phyloP scores from a whole-genome alignment of 2,797 vertebrate genomes.

The Sebastes itinus region DNA sequence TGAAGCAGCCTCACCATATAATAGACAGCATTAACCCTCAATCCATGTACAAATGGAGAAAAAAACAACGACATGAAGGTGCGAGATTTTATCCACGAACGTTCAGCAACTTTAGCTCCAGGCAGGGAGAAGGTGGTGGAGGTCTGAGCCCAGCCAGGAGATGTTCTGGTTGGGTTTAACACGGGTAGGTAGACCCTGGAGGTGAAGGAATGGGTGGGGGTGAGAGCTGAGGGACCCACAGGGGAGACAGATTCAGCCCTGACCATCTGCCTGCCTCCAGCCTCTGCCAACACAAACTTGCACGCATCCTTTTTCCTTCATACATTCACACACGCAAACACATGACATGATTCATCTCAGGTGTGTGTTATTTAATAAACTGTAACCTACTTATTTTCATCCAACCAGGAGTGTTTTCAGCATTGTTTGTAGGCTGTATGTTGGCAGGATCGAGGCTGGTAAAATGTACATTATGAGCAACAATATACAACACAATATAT shows the following conservation, averaged over 20 bases:
- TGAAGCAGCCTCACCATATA: background rate
- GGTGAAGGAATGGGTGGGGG: background rate
- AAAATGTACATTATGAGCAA: too few species aligned
- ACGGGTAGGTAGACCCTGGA: constrained; percentile 1
- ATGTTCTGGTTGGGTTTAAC: constrained; percentile 25
- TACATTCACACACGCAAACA: background rate
- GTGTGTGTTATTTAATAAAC: background rate
- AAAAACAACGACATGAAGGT: background rate
- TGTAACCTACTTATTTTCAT: background rate
- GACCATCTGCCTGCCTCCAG: constrained; percentile 63
- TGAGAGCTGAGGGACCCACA: constrained; percentile 16
- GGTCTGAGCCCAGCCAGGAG: constrained; percentile 16
- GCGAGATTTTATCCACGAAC: constrained; percentile 4
- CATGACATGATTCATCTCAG: background rate
- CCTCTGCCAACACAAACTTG: constrained; percentile 23
- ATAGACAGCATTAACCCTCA: constrained; percentile 8
- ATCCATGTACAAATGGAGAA: background rate
- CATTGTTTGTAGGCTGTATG: background rate
- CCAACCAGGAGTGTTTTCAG: background rate
- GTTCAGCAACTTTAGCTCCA: constrained; percentile 13
- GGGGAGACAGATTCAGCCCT: constrained; percentile 47
- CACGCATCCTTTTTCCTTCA: background rate
- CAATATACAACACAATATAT: too few species aligned
- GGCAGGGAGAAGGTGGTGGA: background rate
- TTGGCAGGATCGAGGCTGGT: background rate